Evolutionary conservation across 1,140 invertebrate species (phyloP), one percentile per base, ranked within the genome.

Genomic region (Thaumatotibia leucotreta): DNA sequence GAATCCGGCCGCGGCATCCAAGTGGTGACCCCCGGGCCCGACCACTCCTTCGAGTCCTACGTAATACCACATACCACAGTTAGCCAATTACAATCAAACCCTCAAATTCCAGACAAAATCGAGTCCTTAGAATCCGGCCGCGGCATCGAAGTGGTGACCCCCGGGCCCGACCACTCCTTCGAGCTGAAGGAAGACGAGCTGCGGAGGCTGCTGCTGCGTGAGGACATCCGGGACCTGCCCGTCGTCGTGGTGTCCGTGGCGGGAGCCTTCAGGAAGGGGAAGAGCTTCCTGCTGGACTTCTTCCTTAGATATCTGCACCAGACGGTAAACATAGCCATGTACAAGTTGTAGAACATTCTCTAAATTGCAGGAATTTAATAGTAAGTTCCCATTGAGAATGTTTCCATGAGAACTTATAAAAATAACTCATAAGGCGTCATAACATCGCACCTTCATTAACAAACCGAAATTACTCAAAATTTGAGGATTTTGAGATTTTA

Each of bases 241-340:
- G 95, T 98, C 1, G 97, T 98, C 31, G 96, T 99, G 39, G 95
- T 99, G 0, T 99, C 98, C 8, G 98, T 99, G 27, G 96, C 96
- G 24, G 99, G 98, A 64, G 98, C 98, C 29, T 99, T 99, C 89
- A 93, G 99, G 4, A 99, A 99, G 92, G 99, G 99, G 74, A 98
- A 98, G 92, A 97, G 96, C 22, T 98, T 98, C 90, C 91, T 98
- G 27, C 92, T 98, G 0, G 96, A 99, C 89, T 99, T 99, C 91
- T 98, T 99, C 83, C 93, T 99, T 1, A 92, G 97, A 74, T 99
- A 98, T 88, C 94, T 97, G 92, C 93, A 95, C 80, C 77, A 87
- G 29, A 88, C 83, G 82, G 87, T 87, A n/a, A n/a, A n/a, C n/a
- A n/a, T n/a, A n/a, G n/a, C n/a, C n/a, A n/a, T n/a, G n/a, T 6